Evolutionary conservation across 1,140 invertebrate species (phyloP).

Genomic region (Dysdera silvatica): DNA sequence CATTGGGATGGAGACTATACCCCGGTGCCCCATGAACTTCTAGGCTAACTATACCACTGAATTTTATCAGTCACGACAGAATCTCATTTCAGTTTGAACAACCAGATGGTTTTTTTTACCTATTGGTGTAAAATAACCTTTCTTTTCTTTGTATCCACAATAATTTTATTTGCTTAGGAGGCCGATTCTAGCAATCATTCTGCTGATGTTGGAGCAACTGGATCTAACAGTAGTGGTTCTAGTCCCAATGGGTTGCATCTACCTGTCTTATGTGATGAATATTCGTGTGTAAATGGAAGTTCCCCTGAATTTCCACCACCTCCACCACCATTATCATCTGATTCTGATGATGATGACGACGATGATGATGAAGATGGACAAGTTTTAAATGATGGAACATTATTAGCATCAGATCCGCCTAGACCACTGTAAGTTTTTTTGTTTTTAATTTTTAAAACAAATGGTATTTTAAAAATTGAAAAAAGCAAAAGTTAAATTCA

Average conservation of each 20-base stretch:
- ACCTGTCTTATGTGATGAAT: slow-evolving; percentile 21
- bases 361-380: slow-evolving; percentile 49
- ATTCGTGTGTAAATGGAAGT: slow-evolving; percentile 28
- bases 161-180: no score
- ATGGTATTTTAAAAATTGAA: no score
- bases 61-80: no score
- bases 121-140: no score
- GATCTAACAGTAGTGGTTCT: slow-evolving; percentile 36
- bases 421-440: slow-evolving; percentile 83
- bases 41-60: no score
- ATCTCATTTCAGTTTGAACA: no score
- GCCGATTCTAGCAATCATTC: no score
- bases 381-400: slow-evolving; percentile 77
- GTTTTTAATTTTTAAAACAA: background rate
- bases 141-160: no score
- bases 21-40: no score
- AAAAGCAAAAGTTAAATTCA: no score
- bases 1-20: no score
- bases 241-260: slow-evolving; percentile 24
- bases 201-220: slow-evolving; percentile 74
- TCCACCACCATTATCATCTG: slow-evolving; percentile 37
- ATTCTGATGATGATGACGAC: slow-evolving; percentile 47
- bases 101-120: no score
- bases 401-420: slow-evolving; percentile 89
- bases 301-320: slow-evolving; percentile 33